phyloP scores from a whole-genome alignment of 2,797 vertebrate genomes.

The Otolemur crassicaudatus region DNA sequence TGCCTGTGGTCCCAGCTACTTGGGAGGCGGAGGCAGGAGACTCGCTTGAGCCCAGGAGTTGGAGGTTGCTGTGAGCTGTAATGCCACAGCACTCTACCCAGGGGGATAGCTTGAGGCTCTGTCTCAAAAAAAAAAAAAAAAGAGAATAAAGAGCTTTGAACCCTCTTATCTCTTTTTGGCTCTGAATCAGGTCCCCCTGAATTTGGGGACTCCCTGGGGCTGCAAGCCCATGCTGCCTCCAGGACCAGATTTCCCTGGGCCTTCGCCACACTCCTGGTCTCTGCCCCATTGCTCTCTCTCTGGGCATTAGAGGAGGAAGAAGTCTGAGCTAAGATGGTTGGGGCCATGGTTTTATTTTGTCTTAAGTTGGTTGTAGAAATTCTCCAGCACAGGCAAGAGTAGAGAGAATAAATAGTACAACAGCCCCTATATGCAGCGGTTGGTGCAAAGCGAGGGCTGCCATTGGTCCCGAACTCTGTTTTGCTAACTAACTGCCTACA shows the following conservation, averaged over 20 bases:
- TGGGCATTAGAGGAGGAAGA: neutral
- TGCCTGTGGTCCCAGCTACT: too few species aligned
- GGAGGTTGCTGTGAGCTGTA: too few species aligned
- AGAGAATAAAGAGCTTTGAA: neutral
- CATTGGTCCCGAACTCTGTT: neutral
- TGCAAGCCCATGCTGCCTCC: accelerated
- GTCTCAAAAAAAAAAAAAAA: too few species aligned
- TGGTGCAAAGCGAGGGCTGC: neutral
- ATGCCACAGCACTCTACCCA: too few species aligned
- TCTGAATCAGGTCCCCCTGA: neutral
- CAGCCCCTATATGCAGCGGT: accelerated
- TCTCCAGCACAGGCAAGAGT: neutral
- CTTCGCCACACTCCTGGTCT: neutral
- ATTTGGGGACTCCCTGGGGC: neutral
- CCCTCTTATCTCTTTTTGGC: neutral
- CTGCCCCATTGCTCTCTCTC: neutral
- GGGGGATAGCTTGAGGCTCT: too few species aligned
- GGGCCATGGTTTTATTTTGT: neutral
- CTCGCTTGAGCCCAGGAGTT: too few species aligned
- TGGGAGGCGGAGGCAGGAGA: too few species aligned
- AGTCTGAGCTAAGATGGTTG: neutral
- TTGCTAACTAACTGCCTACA: neutral
- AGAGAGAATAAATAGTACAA: neutral
- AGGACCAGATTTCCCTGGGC: neutral
- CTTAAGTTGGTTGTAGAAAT: neutral